Evolutionary conservation across 2,888 invertebrate genomes (phyloP).

Genomic region (Microchrysa polita): DNA sequence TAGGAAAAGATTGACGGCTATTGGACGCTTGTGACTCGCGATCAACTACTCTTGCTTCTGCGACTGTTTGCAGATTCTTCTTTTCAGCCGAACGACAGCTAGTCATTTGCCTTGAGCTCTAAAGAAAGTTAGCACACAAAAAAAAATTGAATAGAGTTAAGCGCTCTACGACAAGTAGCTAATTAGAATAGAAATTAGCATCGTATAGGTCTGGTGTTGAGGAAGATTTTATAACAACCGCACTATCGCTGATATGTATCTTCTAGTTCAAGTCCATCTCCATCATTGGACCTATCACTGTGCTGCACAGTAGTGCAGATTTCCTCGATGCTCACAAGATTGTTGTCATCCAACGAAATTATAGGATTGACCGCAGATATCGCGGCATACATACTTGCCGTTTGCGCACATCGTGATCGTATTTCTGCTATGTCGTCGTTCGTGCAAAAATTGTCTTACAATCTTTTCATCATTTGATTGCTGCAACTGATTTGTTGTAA

Average conservation of each 20-base stretch:
- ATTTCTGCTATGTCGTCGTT: neutral
- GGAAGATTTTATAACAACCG: neutral
- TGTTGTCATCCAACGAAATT: slow-evolving; percentile 38
- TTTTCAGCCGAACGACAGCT: neutral
- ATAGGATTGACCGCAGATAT: slow-evolving; percentile 41
- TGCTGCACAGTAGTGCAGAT: neutral
- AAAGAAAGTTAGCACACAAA: slow-evolving; percentile 25
- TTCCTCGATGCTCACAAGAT: slow-evolving; percentile 31
- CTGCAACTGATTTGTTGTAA: neutral
- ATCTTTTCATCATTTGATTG: slow-evolving; percentile 37
- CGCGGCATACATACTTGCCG: slow-evolving; percentile 26
- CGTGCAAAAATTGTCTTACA: slow-evolving; percentile 33
- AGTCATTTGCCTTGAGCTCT: neutral
- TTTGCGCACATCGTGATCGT: slow-evolving; percentile 27
- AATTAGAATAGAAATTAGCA: slow-evolving; percentile 45
- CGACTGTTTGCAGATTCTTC: neutral
- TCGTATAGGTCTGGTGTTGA: slow-evolving; percentile 29
- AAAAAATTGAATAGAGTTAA: too few relatives aligned
- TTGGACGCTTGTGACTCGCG: slow-evolving; percentile 10
- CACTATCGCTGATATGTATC: neutral
- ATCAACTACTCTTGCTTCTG: slow-evolving; percentile 14
- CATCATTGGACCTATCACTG: slow-evolving; percentile 17
- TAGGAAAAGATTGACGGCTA: slow-evolving; percentile 27
- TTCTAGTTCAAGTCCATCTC: neutral
- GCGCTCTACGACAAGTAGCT: slow-evolving; percentile 19